Conservation (phyloP, 2,113 vertebrate genomes). For the Ailuropoda melanoleuca region DNA sequence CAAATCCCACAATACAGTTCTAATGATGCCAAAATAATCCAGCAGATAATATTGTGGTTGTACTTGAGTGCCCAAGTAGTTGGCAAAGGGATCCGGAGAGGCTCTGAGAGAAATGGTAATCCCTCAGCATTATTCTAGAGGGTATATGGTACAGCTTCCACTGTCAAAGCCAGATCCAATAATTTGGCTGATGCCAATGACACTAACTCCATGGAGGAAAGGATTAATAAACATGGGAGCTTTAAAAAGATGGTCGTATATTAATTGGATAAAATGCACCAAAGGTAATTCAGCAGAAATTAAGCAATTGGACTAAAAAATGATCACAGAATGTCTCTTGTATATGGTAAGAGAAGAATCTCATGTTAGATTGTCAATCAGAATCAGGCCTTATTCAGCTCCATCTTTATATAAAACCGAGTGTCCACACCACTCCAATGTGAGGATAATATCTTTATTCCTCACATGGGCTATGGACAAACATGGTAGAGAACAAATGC, state of each 20-base stretch:
- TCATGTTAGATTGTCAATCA: background rate
- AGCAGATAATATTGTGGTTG: background rate
- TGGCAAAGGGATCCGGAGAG: background rate
- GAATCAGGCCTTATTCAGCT: background rate
- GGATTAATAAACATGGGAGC: background rate
- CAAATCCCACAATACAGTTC: background rate
- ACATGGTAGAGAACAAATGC: background rate
- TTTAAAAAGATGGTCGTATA: background rate
- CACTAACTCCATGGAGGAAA: background rate
- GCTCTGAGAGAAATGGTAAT: background rate
- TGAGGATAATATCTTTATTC: background rate
- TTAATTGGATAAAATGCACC: background rate
- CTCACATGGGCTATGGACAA: background rate
- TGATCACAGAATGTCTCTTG: background rate
- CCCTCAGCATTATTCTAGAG: background rate
- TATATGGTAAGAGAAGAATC: background rate
- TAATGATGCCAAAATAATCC: background rate
- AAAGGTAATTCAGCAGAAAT: background rate
- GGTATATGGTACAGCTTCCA: background rate
- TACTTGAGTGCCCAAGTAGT: background rate
- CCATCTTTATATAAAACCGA: background rate
- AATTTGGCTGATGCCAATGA: background rate
- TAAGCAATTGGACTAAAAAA: background rate
- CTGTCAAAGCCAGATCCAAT: background rate
- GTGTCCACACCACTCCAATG: background rate